These are phyloP conservation scores for Lucilia sericata DNA, from an alignment of 1,140 invertebrate species.

Conservation along the genomic window DNA sequence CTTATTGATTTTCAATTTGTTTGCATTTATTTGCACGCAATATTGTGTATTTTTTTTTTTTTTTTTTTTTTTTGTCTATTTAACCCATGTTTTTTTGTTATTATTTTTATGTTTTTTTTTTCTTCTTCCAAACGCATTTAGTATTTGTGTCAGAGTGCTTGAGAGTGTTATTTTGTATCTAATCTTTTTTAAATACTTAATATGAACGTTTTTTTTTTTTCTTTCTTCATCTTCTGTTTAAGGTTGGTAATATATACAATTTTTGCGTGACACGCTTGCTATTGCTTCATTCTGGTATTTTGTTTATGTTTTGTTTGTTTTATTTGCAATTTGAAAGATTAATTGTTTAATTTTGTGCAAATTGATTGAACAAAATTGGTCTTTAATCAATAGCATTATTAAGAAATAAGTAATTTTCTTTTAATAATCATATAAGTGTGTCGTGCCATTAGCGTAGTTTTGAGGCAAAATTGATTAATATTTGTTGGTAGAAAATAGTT, in stretches of 20 bases:
- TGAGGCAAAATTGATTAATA: too few relatives aligned
- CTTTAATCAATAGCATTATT: conserved; percentile 12
- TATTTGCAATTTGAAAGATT: conserved; percentile 8
- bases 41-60: conserved; percentile 32
- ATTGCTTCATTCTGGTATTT: conserved; percentile 26
- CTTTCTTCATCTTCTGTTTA: background rate
- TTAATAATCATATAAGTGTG: background rate
- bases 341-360: conserved; percentile 37
- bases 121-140: background rate
- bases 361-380: background rate
- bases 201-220: background rate
- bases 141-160: background rate
- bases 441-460: too few relatives aligned
- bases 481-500: too few relatives aligned
- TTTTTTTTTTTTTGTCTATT: conserved; percentile 13
- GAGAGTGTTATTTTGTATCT: conserved; percentile 21
- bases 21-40: conserved; percentile 37
- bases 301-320: background rate
- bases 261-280: conserved; percentile 32
- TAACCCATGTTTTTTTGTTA: background rate
- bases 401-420: background rate
- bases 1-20: background rate
- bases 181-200: conserved; percentile 11
- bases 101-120: too few relatives aligned
- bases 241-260: conserved; percentile 30